These are phyloP conservation scores for Neuroterus valhalla DNA, from an alignment of 1,140 invertebrate species.

Conservation along the genomic window DNA sequence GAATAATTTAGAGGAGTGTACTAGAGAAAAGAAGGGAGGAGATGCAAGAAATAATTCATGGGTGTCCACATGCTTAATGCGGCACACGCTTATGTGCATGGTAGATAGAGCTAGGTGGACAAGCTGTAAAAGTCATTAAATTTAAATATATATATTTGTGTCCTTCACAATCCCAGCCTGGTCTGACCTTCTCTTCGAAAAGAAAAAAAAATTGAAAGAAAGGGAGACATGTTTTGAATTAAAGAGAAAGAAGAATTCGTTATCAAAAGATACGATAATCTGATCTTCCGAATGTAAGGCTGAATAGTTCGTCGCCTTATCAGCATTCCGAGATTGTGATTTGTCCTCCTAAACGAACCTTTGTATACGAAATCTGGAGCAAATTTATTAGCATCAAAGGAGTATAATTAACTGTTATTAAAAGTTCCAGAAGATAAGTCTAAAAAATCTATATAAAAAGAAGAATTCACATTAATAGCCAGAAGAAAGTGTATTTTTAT, in stretches of 20 bases:
- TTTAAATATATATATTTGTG: conserved; percentile 15
- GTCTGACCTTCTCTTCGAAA: conserved; percentile 11
- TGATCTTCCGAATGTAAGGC: neutral
- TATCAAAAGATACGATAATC: conserved; percentile 16
- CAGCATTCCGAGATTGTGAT: neutral
- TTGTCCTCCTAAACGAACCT: neutral
- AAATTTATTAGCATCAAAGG: too few species aligned
- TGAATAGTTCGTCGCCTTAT: conserved; percentile 2
- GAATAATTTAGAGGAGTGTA: neutral
- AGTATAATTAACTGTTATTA: too few species aligned
- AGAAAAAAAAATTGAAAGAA: neutral
- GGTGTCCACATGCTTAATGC: neutral
- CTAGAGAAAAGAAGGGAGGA: neutral
- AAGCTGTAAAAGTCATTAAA: neutral
- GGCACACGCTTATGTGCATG: neutral
- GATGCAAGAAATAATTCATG: neutral
- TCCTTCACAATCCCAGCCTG: conserved; percentile 15
- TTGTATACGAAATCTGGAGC: too few species aligned
- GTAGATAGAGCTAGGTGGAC: neutral
- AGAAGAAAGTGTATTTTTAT: too few species aligned
- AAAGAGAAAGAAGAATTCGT: conserved; percentile 10
- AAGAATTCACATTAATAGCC: too few species aligned
- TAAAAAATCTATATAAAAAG: too few species aligned
- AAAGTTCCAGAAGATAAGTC: too few species aligned
- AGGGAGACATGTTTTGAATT: conserved; percentile 12